phyloP scores from a whole-genome alignment of 2,888 invertebrate genomes.

The Eledona agricola region DNA sequence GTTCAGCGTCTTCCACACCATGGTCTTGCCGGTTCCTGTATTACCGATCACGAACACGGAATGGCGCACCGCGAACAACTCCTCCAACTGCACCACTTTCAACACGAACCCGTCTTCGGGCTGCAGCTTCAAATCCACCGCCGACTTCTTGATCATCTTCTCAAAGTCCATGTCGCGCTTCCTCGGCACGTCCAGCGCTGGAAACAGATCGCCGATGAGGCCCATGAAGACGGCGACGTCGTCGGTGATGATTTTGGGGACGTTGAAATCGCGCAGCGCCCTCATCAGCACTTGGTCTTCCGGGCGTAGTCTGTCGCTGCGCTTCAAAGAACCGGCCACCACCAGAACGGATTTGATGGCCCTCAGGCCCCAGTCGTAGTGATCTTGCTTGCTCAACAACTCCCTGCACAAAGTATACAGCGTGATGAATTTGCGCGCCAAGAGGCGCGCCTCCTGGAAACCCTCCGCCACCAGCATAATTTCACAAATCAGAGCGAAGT shows the following conservation, averaged over 20 bases:
- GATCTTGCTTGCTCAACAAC: slow-evolving; percentile 92
- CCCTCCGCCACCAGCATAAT: slow-evolving; percentile 97
- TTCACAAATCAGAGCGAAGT: slow-evolving; percentile 94
- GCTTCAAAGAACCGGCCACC: slow-evolving; percentile 90
- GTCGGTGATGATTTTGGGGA: slow-evolving; percentile 93
- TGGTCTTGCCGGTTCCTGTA: slow-evolving; percentile 91
- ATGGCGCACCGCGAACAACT: slow-evolving; percentile 91
- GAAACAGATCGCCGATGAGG: slow-evolving; percentile 91
- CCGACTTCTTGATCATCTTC: slow-evolving; percentile 77
- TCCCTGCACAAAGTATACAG: slow-evolving; percentile 90
- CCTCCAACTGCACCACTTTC: slow-evolving; percentile 90
- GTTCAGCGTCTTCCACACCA: slow-evolving; percentile 91
- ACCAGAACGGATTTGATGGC: slow-evolving; percentile 96
- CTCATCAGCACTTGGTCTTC: slow-evolving; percentile 96
- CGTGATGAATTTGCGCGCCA: slow-evolving; percentile 94
- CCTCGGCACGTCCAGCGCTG: slow-evolving; percentile 89
- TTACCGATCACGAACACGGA: slow-evolving; percentile 80
- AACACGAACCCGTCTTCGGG: slow-evolving; percentile 90
- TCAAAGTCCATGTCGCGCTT: slow-evolving; percentile 89
- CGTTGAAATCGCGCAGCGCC: slow-evolving; percentile 92
- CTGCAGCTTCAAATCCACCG: slow-evolving; percentile 84
- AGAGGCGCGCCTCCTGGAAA: slow-evolving; percentile 87
- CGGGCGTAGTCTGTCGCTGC: slow-evolving; percentile 77
- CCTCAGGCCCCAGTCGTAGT: slow-evolving; percentile 95
- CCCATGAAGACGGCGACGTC: slow-evolving; percentile 94